These are phyloP conservation scores for Brotula barbata DNA, from an alignment of 2,797 vertebrate species.

Conservation along the genomic window DNA sequence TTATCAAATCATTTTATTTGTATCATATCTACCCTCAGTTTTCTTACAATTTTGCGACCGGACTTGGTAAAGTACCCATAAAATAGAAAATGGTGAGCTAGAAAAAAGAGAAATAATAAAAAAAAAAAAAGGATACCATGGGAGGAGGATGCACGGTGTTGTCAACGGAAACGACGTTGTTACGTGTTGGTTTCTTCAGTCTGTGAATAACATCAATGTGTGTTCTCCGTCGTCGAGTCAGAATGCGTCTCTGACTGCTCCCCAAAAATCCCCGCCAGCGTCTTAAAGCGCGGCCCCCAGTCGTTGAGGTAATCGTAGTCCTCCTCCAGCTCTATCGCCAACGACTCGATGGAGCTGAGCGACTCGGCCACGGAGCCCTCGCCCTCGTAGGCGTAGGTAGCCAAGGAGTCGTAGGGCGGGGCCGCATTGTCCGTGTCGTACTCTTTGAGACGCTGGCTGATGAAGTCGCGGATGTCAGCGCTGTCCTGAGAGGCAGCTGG, in stretches of 20 bases:
- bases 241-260: constrained; percentile 83
- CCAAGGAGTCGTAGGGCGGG: constrained; percentile 95
- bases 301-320: constrained; percentile 94
- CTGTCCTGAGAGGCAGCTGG: constrained; percentile 82
- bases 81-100: constrained; percentile 45
- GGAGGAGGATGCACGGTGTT: constrained; percentile 36
- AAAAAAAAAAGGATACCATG: constrained; percentile 39
- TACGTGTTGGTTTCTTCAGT: constrained; percentile 53
- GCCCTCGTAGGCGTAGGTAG: constrained; percentile 96
- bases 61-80: constrained; percentile 52
- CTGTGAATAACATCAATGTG: constrained; percentile 68
- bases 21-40: background rate
- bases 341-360: constrained; percentile 93
- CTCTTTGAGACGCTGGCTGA: constrained; percentile 89
- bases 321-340: constrained; percentile 84
- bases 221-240: constrained; percentile 72
- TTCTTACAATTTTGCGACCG: constrained; percentile 65
- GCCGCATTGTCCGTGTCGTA: constrained; percentile 88
- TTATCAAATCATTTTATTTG: constrained; percentile 35
- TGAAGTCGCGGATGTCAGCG: constrained; percentile 93
- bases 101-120: constrained; percentile 37
- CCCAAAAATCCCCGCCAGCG: constrained; percentile 93
- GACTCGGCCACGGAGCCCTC: constrained; percentile 92
- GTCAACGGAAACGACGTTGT: constrained; percentile 42
- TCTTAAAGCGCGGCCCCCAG: constrained; percentile 97